Conservation (phyloP, 2,113 vertebrate genomes). For the Peromyscus leucopus region DNA sequence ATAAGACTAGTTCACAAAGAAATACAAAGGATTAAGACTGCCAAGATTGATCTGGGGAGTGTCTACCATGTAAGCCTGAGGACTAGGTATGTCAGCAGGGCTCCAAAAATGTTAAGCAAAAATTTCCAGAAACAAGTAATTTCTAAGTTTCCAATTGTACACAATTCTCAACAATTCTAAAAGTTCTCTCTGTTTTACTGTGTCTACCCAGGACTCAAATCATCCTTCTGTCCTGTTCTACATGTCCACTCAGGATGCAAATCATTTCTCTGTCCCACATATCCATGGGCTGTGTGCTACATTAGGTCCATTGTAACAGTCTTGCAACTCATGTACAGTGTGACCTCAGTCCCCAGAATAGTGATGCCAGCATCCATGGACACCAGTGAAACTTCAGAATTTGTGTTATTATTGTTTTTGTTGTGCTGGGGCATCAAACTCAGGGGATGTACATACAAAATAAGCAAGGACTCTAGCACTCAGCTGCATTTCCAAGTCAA, state of each 20-base stretch:
- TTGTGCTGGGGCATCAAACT: neutral
- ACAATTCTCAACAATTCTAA: neutral
- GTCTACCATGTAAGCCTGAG: neutral
- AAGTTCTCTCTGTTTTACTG: neutral
- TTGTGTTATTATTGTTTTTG: neutral
- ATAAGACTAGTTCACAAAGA: conserved; percentile 39
- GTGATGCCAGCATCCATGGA: neutral
- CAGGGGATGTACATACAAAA: neutral
- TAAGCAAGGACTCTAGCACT: neutral
- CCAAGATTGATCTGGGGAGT: no score
- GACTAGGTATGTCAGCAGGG: neutral
- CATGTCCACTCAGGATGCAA: neutral
- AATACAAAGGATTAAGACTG: conserved; percentile 7
- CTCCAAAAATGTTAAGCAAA: neutral
- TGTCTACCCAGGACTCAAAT: neutral
- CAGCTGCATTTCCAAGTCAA: neutral
- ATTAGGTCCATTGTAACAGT: neutral
- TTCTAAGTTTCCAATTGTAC: neutral
- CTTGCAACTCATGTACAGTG: neutral
- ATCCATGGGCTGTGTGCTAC: neutral
- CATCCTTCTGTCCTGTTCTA: neutral
- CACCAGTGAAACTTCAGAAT: neutral
- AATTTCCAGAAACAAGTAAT: neutral
- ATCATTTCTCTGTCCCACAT: neutral
- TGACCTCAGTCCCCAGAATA: no score